phyloP scores from a whole-genome alignment of 2,797 vertebrate genomes.

The Falco cherrug region DNA sequence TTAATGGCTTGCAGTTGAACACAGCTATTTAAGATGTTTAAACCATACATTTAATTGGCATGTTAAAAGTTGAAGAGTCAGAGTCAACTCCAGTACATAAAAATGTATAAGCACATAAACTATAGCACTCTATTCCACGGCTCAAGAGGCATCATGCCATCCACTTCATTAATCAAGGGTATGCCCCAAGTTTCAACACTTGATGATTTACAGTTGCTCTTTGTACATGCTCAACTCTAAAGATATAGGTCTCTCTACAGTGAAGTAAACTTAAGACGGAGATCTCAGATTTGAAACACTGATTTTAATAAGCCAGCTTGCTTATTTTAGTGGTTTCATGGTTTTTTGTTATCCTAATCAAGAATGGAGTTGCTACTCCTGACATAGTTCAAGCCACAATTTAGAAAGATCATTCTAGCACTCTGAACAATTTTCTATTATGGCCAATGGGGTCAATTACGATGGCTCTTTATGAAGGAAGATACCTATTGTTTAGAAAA shows the following conservation, averaged over 20 bases:
- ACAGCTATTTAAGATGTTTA: slow-evolving; percentile 52
- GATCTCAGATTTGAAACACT: not conserved
- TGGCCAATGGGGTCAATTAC: not conserved
- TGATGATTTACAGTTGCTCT: slow-evolving; percentile 6
- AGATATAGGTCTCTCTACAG: not conserved
- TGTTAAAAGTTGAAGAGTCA: slow-evolving; percentile 66
- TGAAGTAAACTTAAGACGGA: not conserved
- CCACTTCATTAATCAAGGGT: slow-evolving; percentile 18
- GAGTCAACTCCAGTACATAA: slow-evolving; percentile 51
- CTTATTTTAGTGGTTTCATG: not conserved
- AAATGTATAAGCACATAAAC: slow-evolving; percentile 42
- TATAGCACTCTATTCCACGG: not conserved
- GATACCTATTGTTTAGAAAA: slow-evolving; percentile 13
- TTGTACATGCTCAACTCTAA: not conserved
- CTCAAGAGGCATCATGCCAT: slow-evolving; percentile 32
- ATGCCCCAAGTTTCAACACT: not conserved
- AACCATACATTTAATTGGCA: slow-evolving; percentile 54
- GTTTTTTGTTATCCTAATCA: not conserved
- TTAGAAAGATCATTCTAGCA: not conserved
- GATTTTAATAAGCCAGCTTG: not conserved
- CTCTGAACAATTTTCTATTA: not conserved
- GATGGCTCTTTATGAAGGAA: not conserved
- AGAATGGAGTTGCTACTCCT: not conserved
- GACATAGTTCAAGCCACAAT: not conserved
- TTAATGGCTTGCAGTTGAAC: slow-evolving; percentile 37